Evolutionary conservation across 1,140 invertebrate species (phyloP), one percentile per base, ranked within the genome.

Genomic region (Ericerus pela): DNA sequence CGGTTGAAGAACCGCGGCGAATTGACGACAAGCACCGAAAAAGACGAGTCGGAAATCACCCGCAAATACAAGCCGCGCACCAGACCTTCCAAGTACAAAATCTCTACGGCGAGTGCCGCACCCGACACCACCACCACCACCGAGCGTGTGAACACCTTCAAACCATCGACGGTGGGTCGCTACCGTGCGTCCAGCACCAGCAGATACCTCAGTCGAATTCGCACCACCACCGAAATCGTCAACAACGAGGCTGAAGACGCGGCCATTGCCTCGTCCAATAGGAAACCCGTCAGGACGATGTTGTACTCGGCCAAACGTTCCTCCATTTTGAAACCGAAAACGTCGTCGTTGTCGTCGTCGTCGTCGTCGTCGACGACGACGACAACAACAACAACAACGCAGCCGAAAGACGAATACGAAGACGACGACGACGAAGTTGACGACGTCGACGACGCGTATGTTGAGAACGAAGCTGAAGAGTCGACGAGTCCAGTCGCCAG

Each of bases 331-430:
- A 52, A 54, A 11, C 47, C 29, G 22, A 54, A 24, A 2, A 26
- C 12, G 16, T 38, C 26, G 1, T 51, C 53, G n/a, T 8, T 27
- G 3, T 20, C 37, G 0, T n/a, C n/a, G n/a, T n/a, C n/a, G n/a
- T n/a, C n/a, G n/a, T n/a, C n/a, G n/a, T n/a, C 12, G 16, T 43
- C 29, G 1, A 53, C 53, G 14, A 14, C 41, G 4, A 16, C 51
- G 1, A 36, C 12, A 60, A 64, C 16, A 65, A 14, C 28, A 2
- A 67, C 51, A 71, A 68, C 52, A 56, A 63, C 14, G 66, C 70
- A 0, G 72, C 69, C 43, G 64, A 67, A 8, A 68, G 62, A 18
- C 64, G 69, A 58, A 62, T 68, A 14, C 55, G 52, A 56, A 2
- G 22, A 41, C 6, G 11, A 37, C 11, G 31, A 41, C 8, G 31